Percentiles rank a stretch among this genome's conserved stretches.
These are phyloP conservation scores for Salminus brasiliensis DNA, from an alignment of 2,113 vertebrate genomes.

Conservation along the genomic window DNA sequence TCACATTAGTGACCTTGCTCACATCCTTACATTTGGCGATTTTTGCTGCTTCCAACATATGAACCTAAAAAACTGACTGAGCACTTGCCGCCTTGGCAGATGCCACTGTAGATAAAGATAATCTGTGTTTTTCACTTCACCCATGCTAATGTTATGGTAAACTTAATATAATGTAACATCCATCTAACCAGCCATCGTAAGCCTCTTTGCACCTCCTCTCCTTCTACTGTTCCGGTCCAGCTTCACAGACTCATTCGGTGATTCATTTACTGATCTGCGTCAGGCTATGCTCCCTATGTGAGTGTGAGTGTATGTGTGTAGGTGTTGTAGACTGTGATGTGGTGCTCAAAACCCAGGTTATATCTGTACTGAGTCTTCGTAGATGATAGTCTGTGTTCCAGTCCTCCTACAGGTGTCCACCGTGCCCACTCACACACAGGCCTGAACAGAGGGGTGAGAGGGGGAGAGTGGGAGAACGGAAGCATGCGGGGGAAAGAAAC, in stretches of 20 bases:
- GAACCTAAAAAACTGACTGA: too few relatives aligned
- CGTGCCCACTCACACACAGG: background rate
- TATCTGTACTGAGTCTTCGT: constrained; percentile 26
- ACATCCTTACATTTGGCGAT: too few relatives aligned
- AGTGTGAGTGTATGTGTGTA: constrained; percentile 22
- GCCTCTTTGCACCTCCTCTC: background rate
- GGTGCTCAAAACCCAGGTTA: constrained; percentile 9
- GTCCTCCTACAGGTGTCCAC: constrained; percentile 20
- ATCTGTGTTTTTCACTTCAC: too few relatives aligned
- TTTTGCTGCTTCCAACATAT: too few relatives aligned
- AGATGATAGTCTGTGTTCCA: constrained; percentile 22
- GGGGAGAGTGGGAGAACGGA: background rate
- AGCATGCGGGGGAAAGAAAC: background rate
- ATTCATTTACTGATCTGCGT: constrained; percentile 10
- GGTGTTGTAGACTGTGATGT: constrained; percentile 19
- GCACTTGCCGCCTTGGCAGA: too few relatives aligned
- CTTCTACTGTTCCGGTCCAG: background rate
- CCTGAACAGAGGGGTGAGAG: background rate
- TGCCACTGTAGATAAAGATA: too few relatives aligned
- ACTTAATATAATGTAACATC: too few relatives aligned
- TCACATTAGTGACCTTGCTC: too few relatives aligned
- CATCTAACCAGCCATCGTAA: too few relatives aligned
- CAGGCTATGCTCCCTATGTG: background rate
- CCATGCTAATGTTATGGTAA: too few relatives aligned
- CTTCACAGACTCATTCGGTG: background rate